Percentiles rank a stretch among this genome's conserved stretches.
Evolutionary conservation across 64 coral and sea anemone genomes (phyloP).

Genomic region (Montipora capricornis): DNA sequence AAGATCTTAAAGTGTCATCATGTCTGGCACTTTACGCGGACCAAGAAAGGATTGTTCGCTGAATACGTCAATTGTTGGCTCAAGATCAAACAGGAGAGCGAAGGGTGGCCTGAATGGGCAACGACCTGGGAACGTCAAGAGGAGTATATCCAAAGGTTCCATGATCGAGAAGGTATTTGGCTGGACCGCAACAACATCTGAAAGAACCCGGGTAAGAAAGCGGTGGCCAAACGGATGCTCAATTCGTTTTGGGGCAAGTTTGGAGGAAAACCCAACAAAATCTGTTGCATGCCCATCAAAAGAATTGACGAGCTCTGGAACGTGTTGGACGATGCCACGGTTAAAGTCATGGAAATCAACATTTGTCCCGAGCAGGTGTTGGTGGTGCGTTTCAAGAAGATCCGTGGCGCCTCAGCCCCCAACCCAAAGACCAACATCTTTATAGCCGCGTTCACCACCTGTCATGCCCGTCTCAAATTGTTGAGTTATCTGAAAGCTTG

Average conservation of each 20-base stretch:
- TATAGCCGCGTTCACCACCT: constrained; percentile 53
- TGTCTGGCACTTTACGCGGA: constrained; percentile 29
- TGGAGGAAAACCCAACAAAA: constrained; percentile 1
- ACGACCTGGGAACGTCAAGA: constrained; percentile 18
- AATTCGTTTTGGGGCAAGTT: constrained; percentile 57
- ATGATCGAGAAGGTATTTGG: constrained; percentile 1
- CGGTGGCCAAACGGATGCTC: constrained; percentile 23
- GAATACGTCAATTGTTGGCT: constrained; percentile 44
- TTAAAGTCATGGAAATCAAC: not conserved
- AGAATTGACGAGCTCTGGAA: too few relatives aligned
- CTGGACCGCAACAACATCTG: constrained; percentile 7
- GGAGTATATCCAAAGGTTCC: constrained; percentile 3
- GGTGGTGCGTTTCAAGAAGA: not conserved
- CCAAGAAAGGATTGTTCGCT: not conserved
- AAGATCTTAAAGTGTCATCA: constrained; percentile 15
- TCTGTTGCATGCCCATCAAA: not conserved
- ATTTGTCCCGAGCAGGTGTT: not conserved
- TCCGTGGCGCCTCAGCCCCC: not conserved
- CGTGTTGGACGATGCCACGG: too few relatives aligned
- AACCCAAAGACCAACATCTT: constrained; percentile 39
- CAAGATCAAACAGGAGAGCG: constrained; percentile 36
- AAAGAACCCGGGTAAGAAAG: constrained; percentile 34
- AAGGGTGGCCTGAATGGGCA: constrained; percentile 20
- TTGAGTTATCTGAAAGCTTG: constrained; percentile 18
- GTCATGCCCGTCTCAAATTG: constrained; percentile 42